Base-by-base conservation (phyloP, 2,797 vertebrate genomes). In the Microcaecilia unicolor region DNA sequence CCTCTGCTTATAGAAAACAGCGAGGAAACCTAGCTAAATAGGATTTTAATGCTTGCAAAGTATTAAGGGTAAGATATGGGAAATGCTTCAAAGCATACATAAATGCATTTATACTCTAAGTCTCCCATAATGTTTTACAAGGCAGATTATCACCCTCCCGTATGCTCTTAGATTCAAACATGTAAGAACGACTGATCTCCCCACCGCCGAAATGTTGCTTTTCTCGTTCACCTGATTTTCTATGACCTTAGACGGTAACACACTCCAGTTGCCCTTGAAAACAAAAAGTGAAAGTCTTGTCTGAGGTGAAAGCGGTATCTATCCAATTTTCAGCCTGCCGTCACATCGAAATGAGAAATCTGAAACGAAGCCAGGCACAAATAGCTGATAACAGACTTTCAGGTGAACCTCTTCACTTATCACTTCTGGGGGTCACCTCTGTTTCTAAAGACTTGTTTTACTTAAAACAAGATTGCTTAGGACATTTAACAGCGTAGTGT, bases 301-400 rank as follows among this genome's bases (percentile, higher is more conserved):
- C 64, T 52, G 72, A 71, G 73, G 64, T 60, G 58, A 59, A 50
- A 44, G 23, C 39, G 12, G 55, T 73, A 60, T 67, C 76, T 77
- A 70, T 75, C 74, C 74, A 79, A 77, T 80, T 78, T 79, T 61
- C 71, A 61, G 47, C 28, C 20, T 37, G 61, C 68, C 55, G 63
- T 72, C 68, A 65, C 74, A 74, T 80, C 71, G 51, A 78, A 82
- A 80, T 73, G 79, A 81, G 74, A 80, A 78, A 78, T 81, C 76
- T 64, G 74, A 64, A 64, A 67, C 70, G 55, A 41, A 47, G 65
- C 66, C 57, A 62, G 68, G 67, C 73, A 57, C 25, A 44, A 61
- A 60, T 57, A 46, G 68, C 73, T 77, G 83, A 83, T 80, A 82
- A 81, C 65, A 58, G 67, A 48, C 51, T 68, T 76, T 56, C 69